These are phyloP conservation scores for Jaculus jaculus DNA, from an alignment of 2,113 vertebrate species.

Conservation along the genomic window DNA sequence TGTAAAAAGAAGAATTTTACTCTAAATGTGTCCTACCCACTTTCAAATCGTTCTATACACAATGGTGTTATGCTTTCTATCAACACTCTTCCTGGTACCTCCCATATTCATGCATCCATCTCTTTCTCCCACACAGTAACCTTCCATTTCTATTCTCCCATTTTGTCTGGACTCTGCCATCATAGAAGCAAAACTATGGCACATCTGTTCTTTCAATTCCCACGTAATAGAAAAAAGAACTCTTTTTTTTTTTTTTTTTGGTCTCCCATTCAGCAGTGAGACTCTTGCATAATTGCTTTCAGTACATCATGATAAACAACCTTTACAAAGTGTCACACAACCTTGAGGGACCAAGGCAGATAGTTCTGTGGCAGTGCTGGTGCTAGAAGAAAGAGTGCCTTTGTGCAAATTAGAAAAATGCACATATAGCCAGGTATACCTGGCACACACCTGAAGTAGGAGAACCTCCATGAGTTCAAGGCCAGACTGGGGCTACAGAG, in stretches of 20 bases:
- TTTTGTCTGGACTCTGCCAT: neutral
- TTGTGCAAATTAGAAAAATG: neutral
- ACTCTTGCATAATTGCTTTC: neutral
- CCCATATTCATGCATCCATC: neutral
- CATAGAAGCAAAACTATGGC: constrained; percentile 1
- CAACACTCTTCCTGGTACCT: neutral
- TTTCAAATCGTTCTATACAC: neutral
- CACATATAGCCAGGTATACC: too few species aligned
- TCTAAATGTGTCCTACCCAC: neutral
- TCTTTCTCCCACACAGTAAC: neutral
- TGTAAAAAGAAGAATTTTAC: neutral
- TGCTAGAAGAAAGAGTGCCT: neutral
- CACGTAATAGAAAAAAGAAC: neutral
- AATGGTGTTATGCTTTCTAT: neutral
- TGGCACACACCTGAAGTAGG: too few species aligned
- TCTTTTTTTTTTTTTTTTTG: neutral
- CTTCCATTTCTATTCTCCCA: neutral
- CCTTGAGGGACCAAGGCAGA: neutral
- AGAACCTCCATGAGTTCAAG: too few species aligned
- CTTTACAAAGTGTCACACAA: neutral
- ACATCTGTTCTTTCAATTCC: neutral
- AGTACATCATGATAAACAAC: neutral
- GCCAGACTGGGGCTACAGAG: too few species aligned
- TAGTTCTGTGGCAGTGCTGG: too few species aligned
- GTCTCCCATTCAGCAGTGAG: neutral